Evolutionary conservation across 2,113 vertebrate genomes (phyloP), one percentile per base, ranked within the genome.

Genomic region (Trogon melanurus): DNA sequence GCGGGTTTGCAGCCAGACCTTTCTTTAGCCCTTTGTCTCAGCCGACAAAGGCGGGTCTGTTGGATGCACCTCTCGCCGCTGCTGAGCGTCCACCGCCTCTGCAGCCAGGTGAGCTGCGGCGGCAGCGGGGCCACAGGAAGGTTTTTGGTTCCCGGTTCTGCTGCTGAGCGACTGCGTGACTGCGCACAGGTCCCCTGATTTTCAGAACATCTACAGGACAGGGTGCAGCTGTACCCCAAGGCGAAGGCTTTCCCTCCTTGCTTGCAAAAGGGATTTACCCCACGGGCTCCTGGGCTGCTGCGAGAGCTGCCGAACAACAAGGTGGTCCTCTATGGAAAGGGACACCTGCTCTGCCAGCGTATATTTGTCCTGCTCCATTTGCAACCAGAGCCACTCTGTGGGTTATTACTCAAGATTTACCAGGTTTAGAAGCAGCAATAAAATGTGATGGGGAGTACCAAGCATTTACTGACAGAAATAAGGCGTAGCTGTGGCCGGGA

Each of bases 21-120:
- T 85, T 94, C 94, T 96, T 85, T 93, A 90, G 88, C 93, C 91
- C 92, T 97, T 97, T 97, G 96, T 97, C 73, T 89, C 50, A 57
- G 89, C 80, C 34, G 26, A 96, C 95, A 96, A 95, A 97, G 94
- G 82, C 80, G 25, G 82, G 79, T 95, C 91, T 97, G 95, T 96
- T 82, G 91, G 85, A 13, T 54, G 95, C 71, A 89, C 91, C 95
- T 94, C 89, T 83, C 4, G 0, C 50, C 5, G 26, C 80, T 6
- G 38, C 80, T 6, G n/a, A 30, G 93, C 91, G 60, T 5, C 85
- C 51, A 2, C 62, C 9, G 29, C 51, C 78, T 38, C 82, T 19
- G 83, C 88, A 17, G 93, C 91, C 96, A 96, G 94, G 96, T 94
- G 93, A 94, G 94, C 91, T 29, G 62, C 0, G 27, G 57, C 87